phyloP scores from a whole-genome alignment of 2,113 vertebrate genomes.

The Crotalus viridis region DNA sequence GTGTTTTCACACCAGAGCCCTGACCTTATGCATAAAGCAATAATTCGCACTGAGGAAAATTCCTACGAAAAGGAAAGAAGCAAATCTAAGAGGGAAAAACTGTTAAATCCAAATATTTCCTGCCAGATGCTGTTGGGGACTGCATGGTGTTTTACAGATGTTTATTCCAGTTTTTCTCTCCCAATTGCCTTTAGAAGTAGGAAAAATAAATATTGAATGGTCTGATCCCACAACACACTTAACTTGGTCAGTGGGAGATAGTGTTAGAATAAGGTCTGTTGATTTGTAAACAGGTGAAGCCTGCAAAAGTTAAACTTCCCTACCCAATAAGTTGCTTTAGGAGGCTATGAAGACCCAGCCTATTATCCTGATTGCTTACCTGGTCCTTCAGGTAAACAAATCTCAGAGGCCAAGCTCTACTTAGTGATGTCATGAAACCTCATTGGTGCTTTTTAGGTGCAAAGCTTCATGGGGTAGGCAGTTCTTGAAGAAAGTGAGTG shows the following conservation, averaged over 20 bases:
- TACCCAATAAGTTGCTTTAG: not conserved
- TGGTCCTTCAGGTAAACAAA: not conserved
- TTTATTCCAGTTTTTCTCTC: not conserved
- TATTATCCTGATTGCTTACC: not conserved
- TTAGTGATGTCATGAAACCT: not conserved
- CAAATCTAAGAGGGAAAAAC: not conserved
- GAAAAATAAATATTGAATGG: not conserved
- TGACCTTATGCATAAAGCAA: not conserved
- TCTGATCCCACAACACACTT: not conserved
- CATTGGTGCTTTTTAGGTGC: not conserved
- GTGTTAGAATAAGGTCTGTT: not conserved
- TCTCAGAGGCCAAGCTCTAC: not conserved
- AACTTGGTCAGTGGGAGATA: not conserved
- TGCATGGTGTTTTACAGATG: not conserved
- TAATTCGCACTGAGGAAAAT: not conserved
- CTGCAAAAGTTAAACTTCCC: not conserved
- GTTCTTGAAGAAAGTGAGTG: not conserved
- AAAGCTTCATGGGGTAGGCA: not conserved
- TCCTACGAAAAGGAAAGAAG: not conserved
- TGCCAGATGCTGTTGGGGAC: not conserved
- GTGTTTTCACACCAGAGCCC: not conserved
- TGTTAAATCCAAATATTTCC: not conserved
- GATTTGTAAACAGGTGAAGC: not conserved
- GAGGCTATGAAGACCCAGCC: not conserved
- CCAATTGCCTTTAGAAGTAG: not conserved